Percentiles rank a stretch among this genome's conserved stretches.
Evolutionary conservation across 2,888 invertebrate genomes (phyloP).

Genomic region (Morinoia aosen): DNA sequence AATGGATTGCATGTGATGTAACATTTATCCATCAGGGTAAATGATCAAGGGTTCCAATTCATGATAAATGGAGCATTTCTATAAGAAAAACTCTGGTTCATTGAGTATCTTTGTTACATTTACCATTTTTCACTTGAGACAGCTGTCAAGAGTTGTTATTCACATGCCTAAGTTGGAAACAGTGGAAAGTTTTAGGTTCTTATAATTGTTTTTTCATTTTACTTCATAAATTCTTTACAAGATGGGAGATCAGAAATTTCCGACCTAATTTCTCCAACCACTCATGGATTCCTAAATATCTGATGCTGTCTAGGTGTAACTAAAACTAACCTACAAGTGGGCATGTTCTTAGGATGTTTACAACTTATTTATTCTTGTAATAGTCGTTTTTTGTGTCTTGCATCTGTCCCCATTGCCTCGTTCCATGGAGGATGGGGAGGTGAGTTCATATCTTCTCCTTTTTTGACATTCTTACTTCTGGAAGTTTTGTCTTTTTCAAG

Average conservation of each 20-base stretch:
- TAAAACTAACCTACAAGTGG: background rate
- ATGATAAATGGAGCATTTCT: background rate
- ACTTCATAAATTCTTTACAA: background rate
- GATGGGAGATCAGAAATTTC: background rate
- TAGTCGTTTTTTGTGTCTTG: constrained; percentile 31
- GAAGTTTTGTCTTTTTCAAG: background rate
- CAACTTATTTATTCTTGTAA: background rate
- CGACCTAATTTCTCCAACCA: background rate
- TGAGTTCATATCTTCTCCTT: constrained; percentile 23
- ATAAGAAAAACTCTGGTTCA: too few relatives aligned
- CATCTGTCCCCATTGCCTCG: constrained; percentile 52
- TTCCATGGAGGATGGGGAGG: constrained; percentile 52
- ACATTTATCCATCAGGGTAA: background rate
- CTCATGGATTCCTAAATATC: background rate
- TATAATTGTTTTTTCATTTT: background rate
- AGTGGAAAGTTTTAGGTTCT: background rate
- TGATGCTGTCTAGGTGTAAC: background rate
- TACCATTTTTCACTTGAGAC: too few relatives aligned
- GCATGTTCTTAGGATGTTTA: background rate
- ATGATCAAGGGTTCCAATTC: background rate
- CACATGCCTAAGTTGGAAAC: too few relatives aligned
- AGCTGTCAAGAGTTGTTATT: too few relatives aligned
- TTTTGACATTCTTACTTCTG: background rate
- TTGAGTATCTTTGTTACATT: too few relatives aligned
- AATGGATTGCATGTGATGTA: background rate